These are phyloP conservation scores for Todiramphus saurophagus DNA, from an alignment of 2,113 vertebrate species.

Conservation along the genomic window DNA sequence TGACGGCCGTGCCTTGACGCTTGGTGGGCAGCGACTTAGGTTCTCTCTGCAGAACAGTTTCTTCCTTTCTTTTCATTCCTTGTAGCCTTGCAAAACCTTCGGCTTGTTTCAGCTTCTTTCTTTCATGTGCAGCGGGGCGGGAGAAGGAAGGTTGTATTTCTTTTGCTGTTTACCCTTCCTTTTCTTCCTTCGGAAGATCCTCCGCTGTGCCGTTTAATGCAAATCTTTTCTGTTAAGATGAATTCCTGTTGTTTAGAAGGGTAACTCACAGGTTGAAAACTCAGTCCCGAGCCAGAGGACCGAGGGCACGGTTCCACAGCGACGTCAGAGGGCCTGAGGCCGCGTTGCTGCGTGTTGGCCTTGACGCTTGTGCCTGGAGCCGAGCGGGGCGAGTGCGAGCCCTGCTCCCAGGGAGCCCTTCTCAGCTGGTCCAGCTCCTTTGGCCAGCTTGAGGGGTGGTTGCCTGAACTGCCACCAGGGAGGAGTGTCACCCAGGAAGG, in stretches of 20 bases:
- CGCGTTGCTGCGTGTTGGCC: neutral
- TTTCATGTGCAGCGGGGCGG: fast-evolving
- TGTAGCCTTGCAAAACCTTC: fast-evolving
- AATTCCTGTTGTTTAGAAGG: neutral
- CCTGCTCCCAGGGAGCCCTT: neutral
- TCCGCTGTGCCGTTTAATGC: neutral
- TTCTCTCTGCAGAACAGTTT: neutral
- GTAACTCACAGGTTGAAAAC: neutral
- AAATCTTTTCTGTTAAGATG: neutral
- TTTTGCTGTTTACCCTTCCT: neutral
- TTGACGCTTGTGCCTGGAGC: neutral
- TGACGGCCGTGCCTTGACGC: neutral
- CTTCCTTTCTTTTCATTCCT: neutral
- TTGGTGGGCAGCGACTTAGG: neutral
- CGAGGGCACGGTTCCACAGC: neutral
- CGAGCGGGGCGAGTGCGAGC: neutral
- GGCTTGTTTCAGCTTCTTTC: neutral
- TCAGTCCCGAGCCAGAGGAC: neutral
- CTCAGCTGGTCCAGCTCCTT: neutral
- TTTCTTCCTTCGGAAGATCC: neutral
- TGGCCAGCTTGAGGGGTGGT: neutral
- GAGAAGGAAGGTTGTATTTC: neutral
- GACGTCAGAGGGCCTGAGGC: fast-evolving
- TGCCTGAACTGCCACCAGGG: neutral
- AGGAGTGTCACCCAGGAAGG: neutral